Evolutionary conservation across 2,888 invertebrate genomes (phyloP).

Genomic region (Villa cingulata): DNA sequence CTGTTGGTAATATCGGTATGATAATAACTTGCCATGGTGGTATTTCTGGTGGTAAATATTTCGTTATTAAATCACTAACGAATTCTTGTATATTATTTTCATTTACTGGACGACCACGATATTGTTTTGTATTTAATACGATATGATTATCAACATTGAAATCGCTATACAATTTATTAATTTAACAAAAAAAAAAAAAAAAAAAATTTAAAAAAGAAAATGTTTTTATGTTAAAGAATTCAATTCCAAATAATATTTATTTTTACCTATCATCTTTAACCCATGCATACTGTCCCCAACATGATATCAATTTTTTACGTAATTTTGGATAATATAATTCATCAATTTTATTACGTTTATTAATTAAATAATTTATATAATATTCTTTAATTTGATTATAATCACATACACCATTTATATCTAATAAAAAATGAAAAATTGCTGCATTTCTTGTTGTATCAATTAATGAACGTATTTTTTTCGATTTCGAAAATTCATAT

Average conservation of each 20-base stretch:
- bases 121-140: constrained; percentile 46
- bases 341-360: constrained; percentile 44
- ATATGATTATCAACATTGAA: constrained; percentile 54
- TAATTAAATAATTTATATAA: constrained; percentile 39
- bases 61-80: constrained; percentile 62
- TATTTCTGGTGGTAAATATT: constrained; percentile 55
- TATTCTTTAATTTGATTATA: constrained; percentile 41
- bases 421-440: constrained; percentile 53
- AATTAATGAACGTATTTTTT: constrained; percentile 50
- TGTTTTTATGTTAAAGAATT: constrained; percentile 19
- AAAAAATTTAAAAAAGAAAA: constrained; percentile 31
- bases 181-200: too few species aligned
- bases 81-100: constrained; percentile 67
- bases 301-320: constrained; percentile 50
- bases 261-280: constrained; percentile 37
- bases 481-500: constrained; percentile 46
- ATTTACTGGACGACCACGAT: constrained; percentile 53
- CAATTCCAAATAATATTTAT: neutral
- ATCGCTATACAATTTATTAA: constrained; percentile 18
- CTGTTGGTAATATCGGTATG: constrained; percentile 40
- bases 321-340: constrained; percentile 50
- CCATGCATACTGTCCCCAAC: constrained; percentile 69
- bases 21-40: constrained; percentile 74
- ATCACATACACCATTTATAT: constrained; percentile 46
- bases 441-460: constrained; percentile 63